Evolutionary conservation across 2,797 vertebrate species (phyloP), one percentile per base, ranked within the genome.

Genomic region (Hirundo rustica): DNA sequence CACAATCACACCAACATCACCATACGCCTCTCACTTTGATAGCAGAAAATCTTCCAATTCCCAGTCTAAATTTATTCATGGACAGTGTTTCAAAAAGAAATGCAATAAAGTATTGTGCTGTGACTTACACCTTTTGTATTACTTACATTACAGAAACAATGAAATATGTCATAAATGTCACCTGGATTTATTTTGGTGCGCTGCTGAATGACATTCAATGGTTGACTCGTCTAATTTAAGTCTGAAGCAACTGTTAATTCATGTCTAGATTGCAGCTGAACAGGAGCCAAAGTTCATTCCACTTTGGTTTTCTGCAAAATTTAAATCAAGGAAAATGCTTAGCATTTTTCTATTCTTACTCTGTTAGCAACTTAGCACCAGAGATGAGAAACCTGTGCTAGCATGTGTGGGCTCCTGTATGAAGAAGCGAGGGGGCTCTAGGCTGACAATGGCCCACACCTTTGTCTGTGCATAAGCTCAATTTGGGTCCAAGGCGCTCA

Each of bases 91-190:
- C 71, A 77, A 82, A 92, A 84, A 94, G 83, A 85, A 96, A 85
- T 32, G 84, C 42, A 93, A 71, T 93, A 85, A 92, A 74, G 80
- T 85, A 94, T 73, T 93, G 86, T 93, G 65, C 88, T 81, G 73
- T 70, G 85, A 88, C 88, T 96, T 95, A 93, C 3, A 51, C 78
- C 83, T 95, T 95, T 96, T 94, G 86, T 95, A 75, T 85, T 82
- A 80, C 74, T 93, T 89, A 92, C 90, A 93, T 95, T 92, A 93
- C 44, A 93, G 80, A 95, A 96, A 96, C 92, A 96, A 96, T 92
- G 80, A 89, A 92, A 92, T 82, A 78, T 95, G 92, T 95, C 92
- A 95, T 85, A 95, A 94, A 64, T 89, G 94, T 91, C 86, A 96
- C 44, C 64, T 1, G 13, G 73, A 92, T 95, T 96, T 95, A 93